Conservation (phyloP, 2,797 vertebrate genomes). For the Manis javanica region DNA sequence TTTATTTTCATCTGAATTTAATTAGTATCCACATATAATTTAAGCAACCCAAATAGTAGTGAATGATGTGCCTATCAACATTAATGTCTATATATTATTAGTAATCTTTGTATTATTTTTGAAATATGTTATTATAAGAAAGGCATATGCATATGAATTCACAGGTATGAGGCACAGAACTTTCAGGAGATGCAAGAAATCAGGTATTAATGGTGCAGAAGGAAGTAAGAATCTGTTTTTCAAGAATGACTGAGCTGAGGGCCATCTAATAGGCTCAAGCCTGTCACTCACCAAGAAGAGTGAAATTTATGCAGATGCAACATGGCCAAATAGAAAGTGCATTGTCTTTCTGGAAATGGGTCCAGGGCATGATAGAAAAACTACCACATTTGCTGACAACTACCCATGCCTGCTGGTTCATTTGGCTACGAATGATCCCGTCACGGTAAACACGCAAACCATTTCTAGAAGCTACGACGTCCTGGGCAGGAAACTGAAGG, state of each 20-base stretch:
- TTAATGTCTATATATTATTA: background rate
- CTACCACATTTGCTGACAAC: background rate
- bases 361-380: background rate
- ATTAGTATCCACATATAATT: background rate
- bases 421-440: background rate
- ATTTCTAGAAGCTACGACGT: background rate
- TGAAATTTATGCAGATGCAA: background rate
- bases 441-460: background rate
- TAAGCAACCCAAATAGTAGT: background rate
- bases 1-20: slow-evolving; percentile 45
- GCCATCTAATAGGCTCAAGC: background rate
- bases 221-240: background rate
- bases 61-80: background rate
- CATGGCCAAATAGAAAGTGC: background rate
- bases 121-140: background rate
- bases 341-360: background rate
- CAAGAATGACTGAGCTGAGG: background rate
- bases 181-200: slow-evolving; percentile 6
- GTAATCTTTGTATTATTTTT: background rate
- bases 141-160: background rate
- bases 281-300: background rate
- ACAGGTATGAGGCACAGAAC: background rate
- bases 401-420: background rate
- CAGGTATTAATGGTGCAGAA: background rate
- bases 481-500: background rate